phyloP scores from a whole-genome alignment of 2,113 vertebrate genomes.

The Psilopogon haemacephalus region DNA sequence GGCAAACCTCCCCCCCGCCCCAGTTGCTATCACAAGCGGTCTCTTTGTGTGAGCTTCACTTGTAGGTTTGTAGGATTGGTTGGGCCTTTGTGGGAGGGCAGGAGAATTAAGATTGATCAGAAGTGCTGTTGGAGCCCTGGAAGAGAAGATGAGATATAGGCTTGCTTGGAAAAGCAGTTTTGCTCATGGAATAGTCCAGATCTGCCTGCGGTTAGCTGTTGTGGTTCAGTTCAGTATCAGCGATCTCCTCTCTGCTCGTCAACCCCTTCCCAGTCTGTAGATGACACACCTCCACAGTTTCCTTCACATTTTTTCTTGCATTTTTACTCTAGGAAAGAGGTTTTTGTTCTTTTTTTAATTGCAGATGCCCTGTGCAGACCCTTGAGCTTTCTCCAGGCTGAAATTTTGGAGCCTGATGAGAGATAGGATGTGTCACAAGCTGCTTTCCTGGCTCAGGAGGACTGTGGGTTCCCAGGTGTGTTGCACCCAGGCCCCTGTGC shows the following conservation, averaged over 20 bases:
- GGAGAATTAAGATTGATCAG: not conserved
- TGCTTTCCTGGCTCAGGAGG: accelerated
- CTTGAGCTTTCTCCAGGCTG: not conserved
- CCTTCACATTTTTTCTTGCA: not conserved
- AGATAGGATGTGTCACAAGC: not conserved
- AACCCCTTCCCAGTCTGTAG: not conserved
- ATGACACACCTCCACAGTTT: accelerated
- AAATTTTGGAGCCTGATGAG: accelerated
- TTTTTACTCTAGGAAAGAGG: not conserved
- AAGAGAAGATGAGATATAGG: not conserved
- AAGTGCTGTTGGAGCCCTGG: not conserved
- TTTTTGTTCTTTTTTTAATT: too few relatives aligned
- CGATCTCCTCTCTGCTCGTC: not conserved
- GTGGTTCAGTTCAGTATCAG: not conserved
- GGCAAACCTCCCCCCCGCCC: not conserved
- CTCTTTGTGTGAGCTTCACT: not conserved
- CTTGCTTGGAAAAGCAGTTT: not conserved
- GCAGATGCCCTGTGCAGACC: not conserved
- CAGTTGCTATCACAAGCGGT: not conserved
- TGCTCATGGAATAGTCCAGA: not conserved
- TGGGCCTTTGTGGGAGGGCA: not conserved
- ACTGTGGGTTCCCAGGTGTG: accelerated
- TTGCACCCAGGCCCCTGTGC: accelerated
- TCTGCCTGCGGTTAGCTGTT: not conserved
- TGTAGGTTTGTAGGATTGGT: accelerated